Evolutionary conservation across 2,113 vertebrate species (phyloP).

Genomic region (Phalacrocorax aristotelis): DNA sequence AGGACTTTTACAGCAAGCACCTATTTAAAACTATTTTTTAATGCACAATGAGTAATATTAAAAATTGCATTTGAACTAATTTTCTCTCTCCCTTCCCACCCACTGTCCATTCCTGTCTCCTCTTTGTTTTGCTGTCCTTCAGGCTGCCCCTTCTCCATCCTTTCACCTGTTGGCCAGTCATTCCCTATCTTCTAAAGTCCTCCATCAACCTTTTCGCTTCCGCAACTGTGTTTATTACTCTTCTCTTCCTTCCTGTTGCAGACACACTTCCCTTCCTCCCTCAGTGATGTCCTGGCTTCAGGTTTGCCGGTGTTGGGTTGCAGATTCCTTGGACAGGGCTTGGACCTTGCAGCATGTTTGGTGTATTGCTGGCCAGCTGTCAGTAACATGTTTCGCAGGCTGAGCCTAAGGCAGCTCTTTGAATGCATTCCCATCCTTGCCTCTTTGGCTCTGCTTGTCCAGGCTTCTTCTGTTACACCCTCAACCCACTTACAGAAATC

Average conservation of each 20-base stretch:
- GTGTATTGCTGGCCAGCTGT: neutral
- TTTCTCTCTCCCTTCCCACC: neutral
- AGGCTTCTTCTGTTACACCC: slow-evolving; percentile 5
- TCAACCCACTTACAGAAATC: neutral
- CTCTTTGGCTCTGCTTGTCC: neutral
- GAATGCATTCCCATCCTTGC: neutral
- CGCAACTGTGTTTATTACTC: neutral
- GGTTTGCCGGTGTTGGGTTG: neutral
- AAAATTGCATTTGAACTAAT: neutral
- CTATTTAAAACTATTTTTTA: neutral
- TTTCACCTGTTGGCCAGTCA: neutral
- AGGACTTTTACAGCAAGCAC: neutral
- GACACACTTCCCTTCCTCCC: neutral
- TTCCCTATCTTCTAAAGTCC: neutral
- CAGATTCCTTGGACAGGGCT: neutral
- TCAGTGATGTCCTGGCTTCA: neutral
- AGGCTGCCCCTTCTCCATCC: neutral
- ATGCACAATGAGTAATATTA: neutral
- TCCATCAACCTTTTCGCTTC: neutral
- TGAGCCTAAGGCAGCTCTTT: neutral
- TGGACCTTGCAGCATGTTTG: neutral
- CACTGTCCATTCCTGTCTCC: neutral
- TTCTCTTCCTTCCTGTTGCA: slow-evolving; percentile 4
- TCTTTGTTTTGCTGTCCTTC: neutral
- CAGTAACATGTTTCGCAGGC: neutral